Base-by-base conservation (phyloP, 2,797 vertebrate species). In the Prunella strophiata region DNA sequence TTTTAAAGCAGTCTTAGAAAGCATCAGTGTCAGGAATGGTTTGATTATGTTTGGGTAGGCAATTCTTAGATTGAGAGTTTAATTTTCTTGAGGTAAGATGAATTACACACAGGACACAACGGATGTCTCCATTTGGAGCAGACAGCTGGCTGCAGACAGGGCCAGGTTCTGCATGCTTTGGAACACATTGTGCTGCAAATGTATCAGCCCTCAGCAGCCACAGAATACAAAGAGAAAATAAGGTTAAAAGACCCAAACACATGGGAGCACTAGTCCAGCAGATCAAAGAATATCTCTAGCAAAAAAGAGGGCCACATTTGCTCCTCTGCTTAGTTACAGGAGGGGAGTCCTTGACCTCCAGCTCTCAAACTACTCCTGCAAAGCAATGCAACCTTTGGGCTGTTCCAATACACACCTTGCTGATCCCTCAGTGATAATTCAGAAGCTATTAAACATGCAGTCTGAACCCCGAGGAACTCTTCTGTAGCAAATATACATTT, bases 141-240 rank as follows among this genome's bases (percentile, higher is more conserved):
- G 93, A 88, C 77, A 96, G 91, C 80, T 81, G 77, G 81, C 63
- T 62, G 74, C 38, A 88, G 58, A 9, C 36, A 65, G 74, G 82
- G 88, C 88, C 95, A 93, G 89, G 82, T 43, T 90, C 79, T 36
- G 59, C 72, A 61, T 0, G 1, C 79, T 55, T 80, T 42, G 91
- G 91, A 96, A 94, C 87, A 95, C 87, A 36, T n/a, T 81, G 94
- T 89, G 82, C 86, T 80, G 90, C 62, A 95, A 88, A 86, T 10
- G 2, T 5, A 77, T 75, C 17, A 66, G 83, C 54, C 85, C 54
- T 81, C 85, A 91, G 70, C 57, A 73, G 47, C 1, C 9, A 0
- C 83, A 43, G 58, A 82, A 59, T n/a, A 86, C 30, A 65, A 52
- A 82, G 85, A 61, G 48, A 63, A 83, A 94, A 61, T 42, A 74